Evolutionary conservation across 1,140 invertebrate genomes (phyloP).

Genomic region (Luehdorfia chinensis): DNA sequence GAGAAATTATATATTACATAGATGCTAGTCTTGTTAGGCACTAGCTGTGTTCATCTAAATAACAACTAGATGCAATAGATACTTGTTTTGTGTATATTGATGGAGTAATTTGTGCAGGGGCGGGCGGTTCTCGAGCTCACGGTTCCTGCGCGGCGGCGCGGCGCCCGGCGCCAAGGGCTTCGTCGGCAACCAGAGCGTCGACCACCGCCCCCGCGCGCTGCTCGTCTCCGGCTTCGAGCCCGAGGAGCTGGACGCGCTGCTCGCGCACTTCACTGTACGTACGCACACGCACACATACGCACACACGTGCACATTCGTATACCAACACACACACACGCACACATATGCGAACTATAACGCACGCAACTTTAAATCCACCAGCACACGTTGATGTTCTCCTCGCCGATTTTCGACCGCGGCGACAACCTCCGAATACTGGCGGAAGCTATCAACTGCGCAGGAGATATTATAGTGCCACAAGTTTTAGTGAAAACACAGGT

Average conservation of each 20-base stretch:
- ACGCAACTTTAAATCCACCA: no score
- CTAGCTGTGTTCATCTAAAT: no score
- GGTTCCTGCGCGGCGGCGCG: slow-evolving; percentile 35
- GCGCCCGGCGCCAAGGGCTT: slow-evolving; percentile 44
- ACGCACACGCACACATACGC: not conserved
- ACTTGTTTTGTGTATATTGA: not conserved
- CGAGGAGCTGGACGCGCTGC: slow-evolving; percentile 50
- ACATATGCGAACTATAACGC: no score
- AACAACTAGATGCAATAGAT: not conserved
- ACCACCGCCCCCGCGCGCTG: slow-evolving; percentile 88
- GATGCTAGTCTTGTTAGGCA: no score
- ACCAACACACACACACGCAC: no score
- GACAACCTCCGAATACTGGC: no score
- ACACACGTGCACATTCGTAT: not conserved
- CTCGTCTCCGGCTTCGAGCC: slow-evolving; percentile 83
- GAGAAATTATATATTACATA: no score
- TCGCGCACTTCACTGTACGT: slow-evolving; percentile 56
- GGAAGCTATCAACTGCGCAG: no score
- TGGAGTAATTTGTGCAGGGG: slow-evolving; percentile 29
- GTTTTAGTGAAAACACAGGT: no score
- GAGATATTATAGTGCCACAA: no score
- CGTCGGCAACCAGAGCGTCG: slow-evolving; percentile 82
- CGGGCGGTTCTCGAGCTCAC: slow-evolving; percentile 45
- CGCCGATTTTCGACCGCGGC: no score
- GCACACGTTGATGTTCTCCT: no score